Conservation (phyloP, 1,140 invertebrate genomes). For the Archivesica marissinica region DNA sequence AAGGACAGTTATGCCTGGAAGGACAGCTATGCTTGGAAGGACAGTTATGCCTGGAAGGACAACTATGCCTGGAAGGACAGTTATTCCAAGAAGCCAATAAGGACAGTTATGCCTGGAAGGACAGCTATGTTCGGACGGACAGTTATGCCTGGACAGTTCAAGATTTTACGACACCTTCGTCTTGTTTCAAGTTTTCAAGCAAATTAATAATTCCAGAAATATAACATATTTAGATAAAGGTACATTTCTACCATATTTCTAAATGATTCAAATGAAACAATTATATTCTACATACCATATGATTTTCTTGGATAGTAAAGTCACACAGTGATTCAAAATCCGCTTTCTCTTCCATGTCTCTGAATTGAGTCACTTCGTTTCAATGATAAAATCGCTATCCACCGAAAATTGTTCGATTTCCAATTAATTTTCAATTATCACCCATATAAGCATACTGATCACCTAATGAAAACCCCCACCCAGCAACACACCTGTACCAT, state of each 20-base stretch:
- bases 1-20: no score
- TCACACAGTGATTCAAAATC: constrained; percentile 63
- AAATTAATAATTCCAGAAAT: no score
- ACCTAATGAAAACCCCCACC: background rate
- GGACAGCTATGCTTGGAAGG: no score
- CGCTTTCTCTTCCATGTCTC: constrained; percentile 60
- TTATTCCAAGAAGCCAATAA: no score
- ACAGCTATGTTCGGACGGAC: no score
- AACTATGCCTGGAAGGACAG: no score
- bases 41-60: no score
- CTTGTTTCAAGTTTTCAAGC: no score
- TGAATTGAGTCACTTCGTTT: background rate
- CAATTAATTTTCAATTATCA: constrained; percentile 9
- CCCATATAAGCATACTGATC: background rate
- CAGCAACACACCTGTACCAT: background rate
- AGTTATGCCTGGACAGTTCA: no score
- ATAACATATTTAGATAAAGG: no score
- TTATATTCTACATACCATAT: constrained; percentile 55
- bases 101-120: no score
- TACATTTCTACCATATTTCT: background rate
- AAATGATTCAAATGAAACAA: background rate
- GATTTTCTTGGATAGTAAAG: constrained; percentile 45
- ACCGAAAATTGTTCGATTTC: background rate
- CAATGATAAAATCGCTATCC: background rate
- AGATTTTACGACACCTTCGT: no score